Evolutionary conservation across 2,113 vertebrate species (phyloP), one percentile per base, ranked within the genome.

Genomic region (Sinocyclocheilus rhinocerous): DNA sequence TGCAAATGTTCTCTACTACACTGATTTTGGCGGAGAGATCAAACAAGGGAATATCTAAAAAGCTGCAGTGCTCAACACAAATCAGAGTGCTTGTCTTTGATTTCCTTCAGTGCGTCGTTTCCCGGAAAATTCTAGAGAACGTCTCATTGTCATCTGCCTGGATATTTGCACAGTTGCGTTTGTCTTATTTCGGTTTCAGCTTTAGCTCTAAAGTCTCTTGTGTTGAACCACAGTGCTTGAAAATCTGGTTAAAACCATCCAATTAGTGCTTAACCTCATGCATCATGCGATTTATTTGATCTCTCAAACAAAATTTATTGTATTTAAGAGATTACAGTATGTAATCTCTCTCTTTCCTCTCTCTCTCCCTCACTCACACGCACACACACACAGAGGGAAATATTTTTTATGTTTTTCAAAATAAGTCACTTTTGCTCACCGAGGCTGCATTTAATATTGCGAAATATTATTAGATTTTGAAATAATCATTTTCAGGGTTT

Each of bases 11-110:
- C 77, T 77, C 45, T 12, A 67, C 42, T 69, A 77, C 81, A 87
- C 83, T 67, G 26, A 77, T 89, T 86, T 67, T 87, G 73, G 82
- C 84, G 59, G 72, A 22, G 77, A 85, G 84, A 84, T 89, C 72
- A 89, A 87, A 84, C 59, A 55, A 75, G 61, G 16, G 45, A 78
- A 87, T 84, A 70, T 86, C 67, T 65, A 73, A 57, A 87, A 72
- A 87, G 45, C 79, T 59, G 61, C 83, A 65, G 65, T 72, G 76
- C 63, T 70, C 86, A 80, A 69, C n/a, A 42, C 39, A 82, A 70
- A 82, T 82, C 39, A 79, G n/a, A 20, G 52, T 72, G 67, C 29
- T 48, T 29, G 39, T 18, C 65, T 81, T 29, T 39, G 59, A 72
- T n/a, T 78, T 76, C 81, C 33, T 69, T 83, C 48, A 76, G 78